These are phyloP conservation scores for Halcyon chelicuti DNA, from an alignment of 2,797 vertebrate genomes.

Conservation along the genomic window DNA sequence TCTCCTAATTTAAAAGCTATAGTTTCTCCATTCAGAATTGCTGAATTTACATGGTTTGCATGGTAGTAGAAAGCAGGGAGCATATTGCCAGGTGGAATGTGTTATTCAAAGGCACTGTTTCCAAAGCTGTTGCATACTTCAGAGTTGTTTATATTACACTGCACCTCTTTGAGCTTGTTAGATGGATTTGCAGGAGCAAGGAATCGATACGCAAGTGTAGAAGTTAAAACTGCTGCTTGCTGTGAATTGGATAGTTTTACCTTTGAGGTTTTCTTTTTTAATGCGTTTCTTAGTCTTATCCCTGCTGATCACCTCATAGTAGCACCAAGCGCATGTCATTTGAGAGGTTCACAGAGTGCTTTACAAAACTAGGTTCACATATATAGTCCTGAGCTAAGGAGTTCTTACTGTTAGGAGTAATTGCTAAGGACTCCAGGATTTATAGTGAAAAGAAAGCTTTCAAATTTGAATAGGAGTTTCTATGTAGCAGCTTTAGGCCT, in stretches of 20 bases:
- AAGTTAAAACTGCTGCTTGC: neutral
- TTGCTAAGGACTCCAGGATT: neutral
- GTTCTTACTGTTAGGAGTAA: neutral
- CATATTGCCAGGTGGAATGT: neutral
- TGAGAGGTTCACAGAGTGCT: neutral
- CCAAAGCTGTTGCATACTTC: conserved; percentile 11
- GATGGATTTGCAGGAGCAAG: neutral
- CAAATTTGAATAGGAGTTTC: neutral
- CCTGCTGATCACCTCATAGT: neutral
- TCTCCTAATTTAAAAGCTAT: neutral
- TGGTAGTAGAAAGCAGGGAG: neutral
- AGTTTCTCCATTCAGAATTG: neutral
- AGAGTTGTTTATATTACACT: neutral
- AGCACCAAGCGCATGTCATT: neutral
- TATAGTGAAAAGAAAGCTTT: neutral
- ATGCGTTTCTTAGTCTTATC: neutral
- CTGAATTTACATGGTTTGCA: neutral
- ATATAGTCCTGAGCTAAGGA: neutral
- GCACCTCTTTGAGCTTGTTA: neutral
- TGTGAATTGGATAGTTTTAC: neutral
- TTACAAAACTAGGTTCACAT: neutral
- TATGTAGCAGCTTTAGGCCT: neutral
- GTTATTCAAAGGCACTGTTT: neutral
- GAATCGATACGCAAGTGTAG: neutral
- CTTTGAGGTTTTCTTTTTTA: neutral